Evolutionary conservation across 2,797 vertebrate genomes (phyloP).

Genomic region (Karalla daura): DNA sequence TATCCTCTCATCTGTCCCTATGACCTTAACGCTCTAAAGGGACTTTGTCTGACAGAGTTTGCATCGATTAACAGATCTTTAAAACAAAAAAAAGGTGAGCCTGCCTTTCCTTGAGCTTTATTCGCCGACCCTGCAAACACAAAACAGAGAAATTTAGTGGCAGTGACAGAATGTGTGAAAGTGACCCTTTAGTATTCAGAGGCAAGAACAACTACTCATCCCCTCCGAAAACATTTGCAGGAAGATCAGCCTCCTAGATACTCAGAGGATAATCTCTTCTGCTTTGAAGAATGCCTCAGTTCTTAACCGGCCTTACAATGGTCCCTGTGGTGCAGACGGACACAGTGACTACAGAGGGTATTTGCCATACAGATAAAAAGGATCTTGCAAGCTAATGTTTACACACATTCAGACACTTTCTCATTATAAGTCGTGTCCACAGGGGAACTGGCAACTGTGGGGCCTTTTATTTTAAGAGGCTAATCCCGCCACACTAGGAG

Average conservation of each 20-base stretch:
- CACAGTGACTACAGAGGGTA: constrained; percentile 45
- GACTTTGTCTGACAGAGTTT: constrained; percentile 54
- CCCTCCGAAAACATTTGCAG: constrained; percentile 60
- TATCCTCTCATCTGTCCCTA: constrained; percentile 28
- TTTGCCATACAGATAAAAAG: constrained; percentile 66
- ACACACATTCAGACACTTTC: constrained; percentile 61
- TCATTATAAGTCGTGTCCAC: constrained; percentile 49
- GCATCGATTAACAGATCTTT: constrained; percentile 60
- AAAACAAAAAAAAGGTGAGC: constrained; percentile 48
- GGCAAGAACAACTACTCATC: constrained; percentile 29
- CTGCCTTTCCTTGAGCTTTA: constrained; percentile 44
- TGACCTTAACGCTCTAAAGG: constrained; percentile 49
- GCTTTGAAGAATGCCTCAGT: constrained; percentile 62
- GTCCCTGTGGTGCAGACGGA: constrained; percentile 35
- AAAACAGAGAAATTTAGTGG: constrained; percentile 24
- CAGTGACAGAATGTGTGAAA: constrained; percentile 52
- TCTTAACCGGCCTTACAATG: constrained; percentile 49
- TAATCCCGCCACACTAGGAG: constrained; percentile 36
- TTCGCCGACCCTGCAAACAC: constrained; percentile 31
- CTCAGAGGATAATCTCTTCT: constrained; percentile 62
- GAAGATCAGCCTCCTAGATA: constrained; percentile 56
- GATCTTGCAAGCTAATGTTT: constrained; percentile 62
- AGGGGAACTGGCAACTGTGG: constrained; percentile 35
- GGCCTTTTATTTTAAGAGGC: constrained; percentile 52
- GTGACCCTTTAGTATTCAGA: constrained; percentile 62